These are phyloP conservation scores for Mormyrus lacerda DNA, from an alignment of 2,113 vertebrate genomes.

Conservation along the genomic window DNA sequence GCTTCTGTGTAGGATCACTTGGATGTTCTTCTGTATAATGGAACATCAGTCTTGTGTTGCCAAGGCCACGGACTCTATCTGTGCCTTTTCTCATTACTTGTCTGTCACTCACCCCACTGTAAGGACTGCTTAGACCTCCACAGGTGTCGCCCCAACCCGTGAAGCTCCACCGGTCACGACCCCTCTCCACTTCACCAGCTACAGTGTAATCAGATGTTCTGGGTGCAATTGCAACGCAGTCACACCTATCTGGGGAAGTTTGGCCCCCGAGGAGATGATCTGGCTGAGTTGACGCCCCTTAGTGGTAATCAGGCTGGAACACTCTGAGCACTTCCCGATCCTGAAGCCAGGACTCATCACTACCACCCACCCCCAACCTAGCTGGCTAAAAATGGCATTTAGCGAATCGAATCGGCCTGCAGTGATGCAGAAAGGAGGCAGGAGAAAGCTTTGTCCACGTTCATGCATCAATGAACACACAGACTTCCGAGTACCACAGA, in stretches of 20 bases:
- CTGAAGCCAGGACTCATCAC: not conserved
- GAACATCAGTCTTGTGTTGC: not conserved
- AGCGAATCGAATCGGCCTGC: not conserved
- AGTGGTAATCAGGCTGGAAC: not conserved
- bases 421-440: constrained; percentile 72
- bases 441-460: constrained; percentile 37
- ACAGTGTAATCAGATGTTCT: not conserved
- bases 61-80: not conserved
- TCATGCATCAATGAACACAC: constrained; percentile 52
- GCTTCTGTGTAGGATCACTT: not conserved
- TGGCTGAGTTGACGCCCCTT: not conserved
- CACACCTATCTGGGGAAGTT: not conserved
- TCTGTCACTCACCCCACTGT: not conserved
- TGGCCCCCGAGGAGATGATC: not conserved
- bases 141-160: not conserved
- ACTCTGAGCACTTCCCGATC: constrained; percentile 19
- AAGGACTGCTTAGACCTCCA: not conserved
- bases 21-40: not conserved
- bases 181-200: not conserved
- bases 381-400: not conserved
- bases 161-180: not conserved
- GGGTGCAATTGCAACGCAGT: not conserved
- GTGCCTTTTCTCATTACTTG: not conserved
- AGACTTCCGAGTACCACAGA: constrained; percentile 68
- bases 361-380: not conserved